Evolutionary conservation across 2,797 vertebrate genomes (phyloP), one percentile per base, ranked within the genome.

Genomic region (Sebastes minor): DNA sequence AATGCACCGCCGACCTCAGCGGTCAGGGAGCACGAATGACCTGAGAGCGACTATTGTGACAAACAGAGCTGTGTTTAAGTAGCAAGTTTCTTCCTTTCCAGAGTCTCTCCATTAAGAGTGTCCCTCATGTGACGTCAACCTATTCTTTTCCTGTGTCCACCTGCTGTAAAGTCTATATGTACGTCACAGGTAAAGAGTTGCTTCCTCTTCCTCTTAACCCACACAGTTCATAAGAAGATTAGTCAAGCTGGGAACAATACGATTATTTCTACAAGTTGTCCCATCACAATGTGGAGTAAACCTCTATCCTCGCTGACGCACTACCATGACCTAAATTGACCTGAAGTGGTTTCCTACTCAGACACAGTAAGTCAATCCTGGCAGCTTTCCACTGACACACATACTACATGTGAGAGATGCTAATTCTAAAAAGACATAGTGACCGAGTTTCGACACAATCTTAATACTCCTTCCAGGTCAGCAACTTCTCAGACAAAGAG

Each of bases 61-160:
- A 79, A 83, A 78, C 60, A 55, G 76, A 80, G 61, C 76, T 76
- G 57, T 67, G 61, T 83, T 82, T 84, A 85, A 81, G 82, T 71
- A 81, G 75, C 32, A 53, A 65, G 75, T 83, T 57, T 56, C 49
- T 46, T 69, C 30, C 64, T 63, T n/a, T 71, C 14, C 9, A 18
- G 18, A 46, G n/a, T 53, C 23, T 30, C 52, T 56, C 12, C 6
- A 7, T 60, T 27, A 35, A 30, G 12, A n/a, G 32, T 1, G 1
- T 22, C 12, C 52, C 11, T 60, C 20, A 6, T 49, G 23, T 5
- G 35, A 38, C 5, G 35, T 38, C 35, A 38, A 38, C 30, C 60
- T 33, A 22, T 49, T 18, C 46, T 49, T 46, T 18, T 46, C 5
- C 35, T 38, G 35, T 38, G 35, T 38, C 35, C 35, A 38, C 35